A percentile compares a stretch with the other conserved stretches of the same genome.
phyloP scores from a whole-genome alignment of 2,113 vertebrate species.

The Thamnaconus septentrionalis region DNA sequence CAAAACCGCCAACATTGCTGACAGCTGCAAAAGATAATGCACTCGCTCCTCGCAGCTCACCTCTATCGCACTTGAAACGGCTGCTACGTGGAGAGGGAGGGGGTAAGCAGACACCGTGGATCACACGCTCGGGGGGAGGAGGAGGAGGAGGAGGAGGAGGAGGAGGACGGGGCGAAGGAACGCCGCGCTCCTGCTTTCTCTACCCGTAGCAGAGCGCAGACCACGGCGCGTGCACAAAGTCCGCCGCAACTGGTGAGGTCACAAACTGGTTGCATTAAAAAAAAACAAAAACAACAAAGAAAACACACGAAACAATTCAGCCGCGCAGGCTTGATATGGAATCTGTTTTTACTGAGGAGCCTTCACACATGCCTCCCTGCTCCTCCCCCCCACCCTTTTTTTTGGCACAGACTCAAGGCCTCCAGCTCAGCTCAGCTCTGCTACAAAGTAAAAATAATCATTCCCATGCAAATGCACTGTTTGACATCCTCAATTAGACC shows the following conservation, averaged over 20 bases:
- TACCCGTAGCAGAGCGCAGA: no score
- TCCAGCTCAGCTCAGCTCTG: conserved; percentile 16
- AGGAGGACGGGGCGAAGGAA: no score
- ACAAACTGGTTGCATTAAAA: conserved; percentile 5
- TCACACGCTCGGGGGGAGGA: no score
- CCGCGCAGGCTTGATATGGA: background rate
- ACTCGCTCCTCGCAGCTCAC: conserved; percentile 51
- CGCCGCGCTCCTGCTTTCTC: no score
- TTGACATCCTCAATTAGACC: conserved; percentile 60
- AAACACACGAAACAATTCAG: no score
- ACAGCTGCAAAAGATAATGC: conserved; percentile 66
- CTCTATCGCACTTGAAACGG: conserved; percentile 47
- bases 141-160: no score
- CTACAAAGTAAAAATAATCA: conserved; percentile 48
- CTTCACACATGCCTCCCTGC: background rate
- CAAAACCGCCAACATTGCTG: conserved; percentile 57
- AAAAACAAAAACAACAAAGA: background rate
- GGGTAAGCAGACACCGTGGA: conserved; percentile 9
- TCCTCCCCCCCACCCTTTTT: background rate
- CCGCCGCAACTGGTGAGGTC: conserved; percentile 5
- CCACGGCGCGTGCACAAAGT: conserved; percentile 1
- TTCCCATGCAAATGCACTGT: conserved; percentile 52
- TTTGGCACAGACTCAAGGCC: conserved; percentile 6
- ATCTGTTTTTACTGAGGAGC: conserved; percentile 6
- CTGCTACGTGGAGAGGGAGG: conserved; percentile 37